These are phyloP conservation scores for Selene dorsalis DNA, from an alignment of 2,797 vertebrate genomes.

Conservation along the genomic window DNA sequence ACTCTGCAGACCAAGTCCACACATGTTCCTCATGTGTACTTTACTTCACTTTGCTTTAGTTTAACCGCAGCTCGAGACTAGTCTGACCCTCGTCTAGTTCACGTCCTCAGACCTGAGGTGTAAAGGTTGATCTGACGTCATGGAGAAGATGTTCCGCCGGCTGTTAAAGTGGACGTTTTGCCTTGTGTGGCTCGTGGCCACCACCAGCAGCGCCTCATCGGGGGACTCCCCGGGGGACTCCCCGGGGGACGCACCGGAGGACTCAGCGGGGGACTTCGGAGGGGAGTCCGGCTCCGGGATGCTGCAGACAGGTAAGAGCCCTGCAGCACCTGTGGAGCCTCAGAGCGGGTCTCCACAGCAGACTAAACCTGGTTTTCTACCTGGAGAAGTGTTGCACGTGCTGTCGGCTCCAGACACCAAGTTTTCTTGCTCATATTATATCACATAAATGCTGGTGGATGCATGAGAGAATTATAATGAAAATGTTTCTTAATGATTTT, in stretches of 20 bases:
- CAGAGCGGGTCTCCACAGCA: rapidly evolving
- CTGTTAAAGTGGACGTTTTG: slow-evolving; percentile 56
- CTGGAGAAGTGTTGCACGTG: not conserved
- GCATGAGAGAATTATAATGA: not conserved
- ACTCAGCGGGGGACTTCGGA: slow-evolving; percentile 47
- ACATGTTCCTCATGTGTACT: slow-evolving; percentile 1
- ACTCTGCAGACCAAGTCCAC: not conserved
- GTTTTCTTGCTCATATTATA: not conserved
- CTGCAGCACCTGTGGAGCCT: slow-evolving; percentile 27
- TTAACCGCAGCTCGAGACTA: not conserved
- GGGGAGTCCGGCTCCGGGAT: slow-evolving; percentile 82
- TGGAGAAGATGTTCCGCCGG: slow-evolving; percentile 57
- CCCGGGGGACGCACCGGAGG: slow-evolving; percentile 43
- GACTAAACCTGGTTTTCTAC: not conserved
- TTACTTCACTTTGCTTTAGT: not conserved
- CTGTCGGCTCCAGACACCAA: not conserved
- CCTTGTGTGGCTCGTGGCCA: slow-evolving; percentile 47
- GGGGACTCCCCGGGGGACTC: slow-evolving; percentile 46
- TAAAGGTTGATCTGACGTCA: not conserved
- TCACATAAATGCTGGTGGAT: too few species aligned
- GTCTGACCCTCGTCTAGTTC: not conserved
- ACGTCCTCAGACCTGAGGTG: not conserved
- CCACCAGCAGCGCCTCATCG: slow-evolving; percentile 22
- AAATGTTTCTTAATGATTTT: not conserved
- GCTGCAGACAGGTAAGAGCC: slow-evolving; percentile 74